Evolutionary conservation across 2,797 vertebrate species (phyloP).

Genomic region (Manis crassicaudata): DNA sequence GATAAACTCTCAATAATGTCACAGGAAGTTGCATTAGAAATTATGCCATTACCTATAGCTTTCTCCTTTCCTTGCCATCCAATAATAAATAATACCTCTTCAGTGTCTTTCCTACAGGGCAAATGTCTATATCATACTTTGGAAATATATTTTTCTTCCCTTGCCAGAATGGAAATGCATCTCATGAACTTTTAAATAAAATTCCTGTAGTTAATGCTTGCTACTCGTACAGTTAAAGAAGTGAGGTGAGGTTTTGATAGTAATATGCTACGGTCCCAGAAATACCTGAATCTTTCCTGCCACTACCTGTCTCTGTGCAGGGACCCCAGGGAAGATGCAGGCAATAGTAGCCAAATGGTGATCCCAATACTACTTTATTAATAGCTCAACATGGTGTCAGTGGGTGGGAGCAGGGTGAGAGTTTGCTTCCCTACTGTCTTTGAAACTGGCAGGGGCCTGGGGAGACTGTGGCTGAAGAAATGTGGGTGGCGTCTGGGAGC

Average conservation of each 20-base stretch:
- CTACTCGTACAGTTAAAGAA: slow-evolving; percentile 18
- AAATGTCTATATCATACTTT: neutral
- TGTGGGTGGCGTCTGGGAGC: too few species aligned
- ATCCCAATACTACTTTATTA: slow-evolving; percentile 17
- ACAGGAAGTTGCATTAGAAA: slow-evolving; percentile 66
- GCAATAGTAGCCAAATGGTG: neutral
- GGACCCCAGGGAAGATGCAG: neutral
- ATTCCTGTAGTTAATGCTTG: slow-evolving; percentile 26
- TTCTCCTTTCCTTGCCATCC: neutral
- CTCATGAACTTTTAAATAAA: slow-evolving; percentile 16
- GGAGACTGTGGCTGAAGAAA: too few species aligned
- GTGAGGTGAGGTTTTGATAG: neutral
- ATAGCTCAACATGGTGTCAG: neutral
- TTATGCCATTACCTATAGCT: slow-evolving; percentile 33
- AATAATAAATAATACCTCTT: slow-evolving; percentile 27
- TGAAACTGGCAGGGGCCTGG: too few species aligned
- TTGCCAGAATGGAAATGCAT: slow-evolving; percentile 1
- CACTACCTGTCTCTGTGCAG: neutral
- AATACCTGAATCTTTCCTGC: neutral
- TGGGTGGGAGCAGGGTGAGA: neutral
- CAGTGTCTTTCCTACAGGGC: neutral
- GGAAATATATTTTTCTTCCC: neutral
- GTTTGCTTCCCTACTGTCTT: too few species aligned
- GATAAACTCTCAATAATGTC: slow-evolving; percentile 52
- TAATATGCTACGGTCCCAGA: neutral